phyloP scores from a whole-genome alignment of 2,888 invertebrate species.

The Parnassius mnemosyne region DNA sequence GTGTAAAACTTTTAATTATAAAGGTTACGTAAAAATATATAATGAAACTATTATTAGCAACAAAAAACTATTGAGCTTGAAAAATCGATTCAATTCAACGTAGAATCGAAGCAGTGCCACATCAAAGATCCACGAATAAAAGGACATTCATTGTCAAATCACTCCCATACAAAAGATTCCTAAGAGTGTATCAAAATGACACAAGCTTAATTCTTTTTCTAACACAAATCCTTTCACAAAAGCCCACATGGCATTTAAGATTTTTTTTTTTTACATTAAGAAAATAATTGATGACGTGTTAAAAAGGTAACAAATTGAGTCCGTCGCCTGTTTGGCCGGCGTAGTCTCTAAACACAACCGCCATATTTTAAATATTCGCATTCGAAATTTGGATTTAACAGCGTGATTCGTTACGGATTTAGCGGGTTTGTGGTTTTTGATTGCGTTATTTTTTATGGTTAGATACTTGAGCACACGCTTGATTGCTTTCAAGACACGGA shows the following conservation, averaged over 20 bases:
- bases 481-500: conserved; percentile 28
- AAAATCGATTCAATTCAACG: conserved; percentile 76
- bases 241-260: conserved; percentile 60
- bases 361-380: conserved; percentile 60
- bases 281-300: conserved; percentile 79
- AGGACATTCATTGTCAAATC: conserved; percentile 56
- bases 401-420: conserved; percentile 50
- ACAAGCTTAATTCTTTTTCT: conserved; percentile 70
- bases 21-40: conserved; percentile 47
- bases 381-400: conserved; percentile 51
- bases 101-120: conserved; percentile 57
- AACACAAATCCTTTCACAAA: conserved; percentile 68
- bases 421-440: conserved; percentile 29
- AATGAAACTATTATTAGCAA: conserved; percentile 42
- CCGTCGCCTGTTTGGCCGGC: conserved; percentile 29
- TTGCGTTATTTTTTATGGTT: conserved; percentile 25
- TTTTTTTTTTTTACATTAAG: conserved; percentile 64
- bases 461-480: conserved; percentile 26
- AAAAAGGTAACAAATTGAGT: conserved; percentile 72
- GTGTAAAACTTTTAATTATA: conserved; percentile 2
- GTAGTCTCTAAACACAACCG: conserved; percentile 54
- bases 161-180: conserved; percentile 62
- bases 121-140: conserved; percentile 64
- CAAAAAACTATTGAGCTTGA: conserved; percentile 78
- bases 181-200: conserved; percentile 79